A percentile compares a stretch with the other conserved stretches of the same genome.
Conservation (phyloP, 2,888 invertebrate species). For the Dinocampus coccinellae region DNA sequence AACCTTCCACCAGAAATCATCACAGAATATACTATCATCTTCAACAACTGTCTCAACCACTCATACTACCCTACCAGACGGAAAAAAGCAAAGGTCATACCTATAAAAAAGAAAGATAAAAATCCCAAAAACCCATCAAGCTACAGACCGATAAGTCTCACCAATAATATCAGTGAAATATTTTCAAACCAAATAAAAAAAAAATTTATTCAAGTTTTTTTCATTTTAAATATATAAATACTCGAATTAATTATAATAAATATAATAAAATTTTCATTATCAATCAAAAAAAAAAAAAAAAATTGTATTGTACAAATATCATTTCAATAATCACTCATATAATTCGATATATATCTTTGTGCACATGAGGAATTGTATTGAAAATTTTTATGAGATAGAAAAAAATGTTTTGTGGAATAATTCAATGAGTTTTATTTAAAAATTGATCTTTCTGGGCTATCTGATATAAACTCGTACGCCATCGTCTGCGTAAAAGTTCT, state of each 20-base stretch:
- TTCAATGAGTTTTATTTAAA: constrained; percentile 66
- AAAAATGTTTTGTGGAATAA: constrained; percentile 51
- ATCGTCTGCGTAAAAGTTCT: constrained; percentile 65
- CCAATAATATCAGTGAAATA: constrained; percentile 11
- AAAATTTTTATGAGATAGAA: constrained; percentile 3
- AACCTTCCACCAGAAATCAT: constrained; percentile 23
- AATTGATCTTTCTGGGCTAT: constrained; percentile 64
- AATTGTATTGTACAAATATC: not conserved
- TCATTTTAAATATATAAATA: too few species aligned
- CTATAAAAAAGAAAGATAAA: constrained; percentile 37
- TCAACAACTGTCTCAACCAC: constrained; percentile 41
- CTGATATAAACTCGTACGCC: constrained; percentile 56
- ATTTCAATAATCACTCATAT: too few species aligned
- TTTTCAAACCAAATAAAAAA: too few species aligned
- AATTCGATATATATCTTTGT: too few species aligned
- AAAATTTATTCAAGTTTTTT: too few species aligned
- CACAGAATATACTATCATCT: constrained; percentile 25
- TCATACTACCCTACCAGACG: constrained; percentile 36
- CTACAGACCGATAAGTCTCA: constrained; percentile 37
- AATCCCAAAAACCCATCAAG: constrained; percentile 19
- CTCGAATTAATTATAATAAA: too few species aligned
- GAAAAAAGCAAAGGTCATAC: constrained; percentile 38
- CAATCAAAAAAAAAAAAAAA: constrained; percentile 1
- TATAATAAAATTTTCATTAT: too few species aligned
- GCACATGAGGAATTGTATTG: too few species aligned